A percentile compares a stretch with the other conserved stretches of the same genome.
These are phyloP conservation scores for Rhogogaster chlorosoma DNA, from an alignment of 2,888 invertebrate species.

Conservation along the genomic window DNA sequence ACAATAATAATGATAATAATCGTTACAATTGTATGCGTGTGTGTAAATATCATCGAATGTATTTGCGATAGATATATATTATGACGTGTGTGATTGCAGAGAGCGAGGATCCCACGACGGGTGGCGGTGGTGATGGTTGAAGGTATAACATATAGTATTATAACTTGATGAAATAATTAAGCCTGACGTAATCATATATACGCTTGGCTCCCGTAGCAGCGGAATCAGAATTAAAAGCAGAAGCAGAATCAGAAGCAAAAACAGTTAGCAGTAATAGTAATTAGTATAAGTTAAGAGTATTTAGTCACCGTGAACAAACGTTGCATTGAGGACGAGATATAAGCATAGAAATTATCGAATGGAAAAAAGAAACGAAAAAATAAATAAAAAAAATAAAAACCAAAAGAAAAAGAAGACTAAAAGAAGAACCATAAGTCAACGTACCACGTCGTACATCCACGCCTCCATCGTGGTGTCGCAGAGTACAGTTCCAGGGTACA, in stretches of 20 bases:
- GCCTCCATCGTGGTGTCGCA: slow-evolving; percentile 73
- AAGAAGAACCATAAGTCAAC: slow-evolving; percentile 49
- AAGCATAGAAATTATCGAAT: no score
- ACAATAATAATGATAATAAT: not conserved
- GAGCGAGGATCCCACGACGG: no score
- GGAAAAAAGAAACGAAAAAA: not conserved
- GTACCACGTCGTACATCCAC: slow-evolving; percentile 77
- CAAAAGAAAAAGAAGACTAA: not conserved
- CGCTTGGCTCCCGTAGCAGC: not conserved
- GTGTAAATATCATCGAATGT: not conserved
- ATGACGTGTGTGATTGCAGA: no score
- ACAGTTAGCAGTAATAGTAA: no score
- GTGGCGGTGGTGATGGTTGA: no score
- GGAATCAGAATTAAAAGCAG: no score
- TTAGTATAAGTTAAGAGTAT: no score
- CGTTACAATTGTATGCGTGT: not conserved
- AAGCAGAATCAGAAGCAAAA: no score
- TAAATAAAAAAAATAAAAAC: not conserved
- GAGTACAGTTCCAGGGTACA: slow-evolving; percentile 30
- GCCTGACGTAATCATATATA: slow-evolving; percentile 14
- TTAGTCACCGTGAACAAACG: no score
- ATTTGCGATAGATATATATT: no score
- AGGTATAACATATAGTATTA: not conserved
- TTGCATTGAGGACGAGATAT: no score
- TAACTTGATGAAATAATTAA: slow-evolving; percentile 27